Evolutionary conservation across 2,888 invertebrate genomes (phyloP).

Genomic region (Chrysina gloriosa): DNA sequence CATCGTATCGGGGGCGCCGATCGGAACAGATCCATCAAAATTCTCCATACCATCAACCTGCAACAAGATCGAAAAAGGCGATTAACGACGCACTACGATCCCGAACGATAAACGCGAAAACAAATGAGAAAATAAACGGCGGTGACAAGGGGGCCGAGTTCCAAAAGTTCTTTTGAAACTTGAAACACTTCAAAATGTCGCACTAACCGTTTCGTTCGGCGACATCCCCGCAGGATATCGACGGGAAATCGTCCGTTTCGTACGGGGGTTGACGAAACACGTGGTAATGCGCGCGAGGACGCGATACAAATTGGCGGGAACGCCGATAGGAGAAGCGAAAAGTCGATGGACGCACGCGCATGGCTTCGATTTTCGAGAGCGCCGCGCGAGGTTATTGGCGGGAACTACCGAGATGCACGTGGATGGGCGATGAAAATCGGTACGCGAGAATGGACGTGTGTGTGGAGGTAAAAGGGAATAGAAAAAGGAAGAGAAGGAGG

Average conservation of each 20-base stretch:
- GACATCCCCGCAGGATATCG: neutral
- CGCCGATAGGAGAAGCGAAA: conserved; percentile 12
- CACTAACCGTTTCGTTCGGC: neutral
- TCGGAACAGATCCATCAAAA: conserved; percentile 70
- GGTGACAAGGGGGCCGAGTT: no score
- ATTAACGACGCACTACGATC: conserved; percentile 38
- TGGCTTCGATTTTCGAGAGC: neutral
- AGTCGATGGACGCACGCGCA: conserved; percentile 23
- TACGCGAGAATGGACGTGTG: conserved; percentile 1
- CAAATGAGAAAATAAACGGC: neutral
- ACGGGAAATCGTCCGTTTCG: conserved; percentile 4
- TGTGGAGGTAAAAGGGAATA: no score
- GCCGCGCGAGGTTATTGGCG: conserved; percentile 38
- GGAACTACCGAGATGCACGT: conserved; percentile 31
- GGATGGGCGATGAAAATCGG: neutral
- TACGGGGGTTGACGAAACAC: conserved; percentile 27
- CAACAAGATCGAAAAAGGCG: conserved; percentile 61
- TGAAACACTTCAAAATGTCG: neutral
- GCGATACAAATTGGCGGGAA: conserved; percentile 42
- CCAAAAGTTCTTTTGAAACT: no score
- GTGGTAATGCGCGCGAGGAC: conserved; percentile 28
- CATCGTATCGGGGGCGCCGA: conserved; percentile 62
- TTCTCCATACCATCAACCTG: conserved; percentile 72
- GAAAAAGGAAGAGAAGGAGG: no score
- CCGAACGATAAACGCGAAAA: neutral